phyloP scores from a whole-genome alignment of 1,140 invertebrate genomes.

The Goniozus legneri region DNA sequence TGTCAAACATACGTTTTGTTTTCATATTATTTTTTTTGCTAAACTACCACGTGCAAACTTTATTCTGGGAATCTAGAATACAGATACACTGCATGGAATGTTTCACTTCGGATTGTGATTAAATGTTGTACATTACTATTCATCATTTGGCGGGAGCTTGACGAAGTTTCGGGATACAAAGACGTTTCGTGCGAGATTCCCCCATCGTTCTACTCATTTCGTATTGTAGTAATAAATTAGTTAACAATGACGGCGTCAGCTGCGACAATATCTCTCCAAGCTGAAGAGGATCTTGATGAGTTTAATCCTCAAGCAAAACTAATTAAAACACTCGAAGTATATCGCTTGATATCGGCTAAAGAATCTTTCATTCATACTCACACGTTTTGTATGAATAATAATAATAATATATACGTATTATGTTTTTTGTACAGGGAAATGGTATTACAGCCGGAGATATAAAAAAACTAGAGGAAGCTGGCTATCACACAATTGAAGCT shows the following conservation, averaged over 20 bases:
- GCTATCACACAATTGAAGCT: constrained; percentile 92
- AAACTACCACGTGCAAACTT: too few species aligned
- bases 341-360: background rate
- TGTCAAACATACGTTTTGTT: too few species aligned
- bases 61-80: too few species aligned
- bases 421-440: constrained; percentile 60
- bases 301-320: constrained; percentile 38
- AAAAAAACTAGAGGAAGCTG: constrained; percentile 90
- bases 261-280: constrained; percentile 23
- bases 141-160: too few species aligned
- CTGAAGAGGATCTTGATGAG: constrained; percentile 36
- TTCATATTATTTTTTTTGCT: too few species aligned
- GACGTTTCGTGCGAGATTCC: too few species aligned
- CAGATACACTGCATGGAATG: too few species aligned
- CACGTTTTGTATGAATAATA: background rate
- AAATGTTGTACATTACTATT: too few species aligned
- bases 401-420: constrained; percentile 9
- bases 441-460: constrained; percentile 88
- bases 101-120: too few species aligned
- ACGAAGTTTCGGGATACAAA: too few species aligned
- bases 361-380: background rate
- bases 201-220: too few species aligned
- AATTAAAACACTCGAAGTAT: constrained; percentile 42
- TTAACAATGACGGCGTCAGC: constrained; percentile 27
- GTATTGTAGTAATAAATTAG: too few species aligned